Evolutionary conservation across 2,113 vertebrate species (phyloP).

Genomic region (Urocynchramus pylzowi): DNA sequence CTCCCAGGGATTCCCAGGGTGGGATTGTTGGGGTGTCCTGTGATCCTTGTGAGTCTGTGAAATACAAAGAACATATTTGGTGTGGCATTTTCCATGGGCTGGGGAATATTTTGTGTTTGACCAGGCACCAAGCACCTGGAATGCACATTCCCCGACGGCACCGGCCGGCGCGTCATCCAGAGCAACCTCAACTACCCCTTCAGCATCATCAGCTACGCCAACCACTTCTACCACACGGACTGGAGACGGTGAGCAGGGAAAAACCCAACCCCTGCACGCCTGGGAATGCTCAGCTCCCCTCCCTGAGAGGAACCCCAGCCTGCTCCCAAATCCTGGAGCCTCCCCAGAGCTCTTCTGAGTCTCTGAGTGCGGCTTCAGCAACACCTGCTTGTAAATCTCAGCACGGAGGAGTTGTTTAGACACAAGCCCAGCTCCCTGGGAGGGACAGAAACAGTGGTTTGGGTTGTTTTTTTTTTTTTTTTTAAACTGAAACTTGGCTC

Average conservation of each 20-base stretch:
- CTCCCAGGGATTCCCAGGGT: neutral
- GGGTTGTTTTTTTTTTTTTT: neutral
- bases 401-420: neutral
- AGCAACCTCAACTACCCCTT: constrained; percentile 92
- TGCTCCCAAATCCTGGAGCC: neutral
- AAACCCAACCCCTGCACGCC: fast-evolving
- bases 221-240: constrained; percentile 95
- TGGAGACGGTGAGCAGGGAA: constrained; percentile 85
- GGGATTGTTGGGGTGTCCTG: neutral
- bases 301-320: neutral
- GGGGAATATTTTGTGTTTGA: neutral
- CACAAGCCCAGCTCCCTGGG: neutral
- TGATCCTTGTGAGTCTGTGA: neutral
- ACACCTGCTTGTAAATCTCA: neutral
- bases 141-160: constrained; percentile 82
- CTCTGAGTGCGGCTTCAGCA: neutral
- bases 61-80: fast-evolving
- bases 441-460: neutral
- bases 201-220: constrained; percentile 84
- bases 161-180: constrained; percentile 79
- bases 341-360: neutral
- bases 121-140: constrained; percentile 94
- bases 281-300: neutral
- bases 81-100: neutral
- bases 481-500: neutral